phyloP scores from a whole-genome alignment of 2,888 invertebrate species.

The Molorchus minor region DNA sequence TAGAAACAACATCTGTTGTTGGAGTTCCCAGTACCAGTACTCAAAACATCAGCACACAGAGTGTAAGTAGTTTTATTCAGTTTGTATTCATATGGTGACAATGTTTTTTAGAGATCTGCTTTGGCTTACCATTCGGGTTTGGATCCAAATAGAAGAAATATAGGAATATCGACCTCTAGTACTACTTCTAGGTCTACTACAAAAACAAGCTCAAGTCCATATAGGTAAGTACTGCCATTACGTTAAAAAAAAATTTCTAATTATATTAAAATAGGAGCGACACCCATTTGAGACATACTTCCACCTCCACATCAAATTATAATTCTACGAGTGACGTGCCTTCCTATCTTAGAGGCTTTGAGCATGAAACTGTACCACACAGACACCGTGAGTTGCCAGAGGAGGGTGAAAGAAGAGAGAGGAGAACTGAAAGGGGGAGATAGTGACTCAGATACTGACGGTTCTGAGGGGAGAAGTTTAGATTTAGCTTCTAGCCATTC shows the following conservation, averaged over 20 bases:
- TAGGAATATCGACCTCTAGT: conserved; percentile 94
- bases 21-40: conserved; percentile 75
- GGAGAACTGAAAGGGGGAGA: conserved; percentile 58
- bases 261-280: conserved; percentile 71
- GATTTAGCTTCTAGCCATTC: conserved; percentile 96
- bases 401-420: conserved; percentile 55
- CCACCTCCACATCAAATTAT: conserved; percentile 88
- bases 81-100: too few species aligned
- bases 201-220: conserved; percentile 93
- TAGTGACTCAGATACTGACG: conserved; percentile 82
- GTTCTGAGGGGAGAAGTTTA: conserved; percentile 79
- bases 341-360: conserved; percentile 74
- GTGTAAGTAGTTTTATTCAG: conserved; percentile 59
- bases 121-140: conserved; percentile 79
- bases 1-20: conserved; percentile 77
- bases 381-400: conserved; percentile 65
- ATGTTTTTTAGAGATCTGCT: conserved; percentile 74
- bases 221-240: conserved; percentile 67
- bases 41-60: conserved; percentile 75
- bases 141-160: conserved; percentile 75
- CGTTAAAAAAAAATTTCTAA: conserved; percentile 4
- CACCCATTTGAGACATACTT: conserved; percentile 82
- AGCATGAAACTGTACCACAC: conserved; percentile 68
- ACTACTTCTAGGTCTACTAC: conserved; percentile 94
- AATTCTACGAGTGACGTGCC: conserved; percentile 83